Evolutionary conservation across 2,797 vertebrate species (phyloP), one percentile per base, ranked within the genome.

Genomic region (Capromys pilorides): DNA sequence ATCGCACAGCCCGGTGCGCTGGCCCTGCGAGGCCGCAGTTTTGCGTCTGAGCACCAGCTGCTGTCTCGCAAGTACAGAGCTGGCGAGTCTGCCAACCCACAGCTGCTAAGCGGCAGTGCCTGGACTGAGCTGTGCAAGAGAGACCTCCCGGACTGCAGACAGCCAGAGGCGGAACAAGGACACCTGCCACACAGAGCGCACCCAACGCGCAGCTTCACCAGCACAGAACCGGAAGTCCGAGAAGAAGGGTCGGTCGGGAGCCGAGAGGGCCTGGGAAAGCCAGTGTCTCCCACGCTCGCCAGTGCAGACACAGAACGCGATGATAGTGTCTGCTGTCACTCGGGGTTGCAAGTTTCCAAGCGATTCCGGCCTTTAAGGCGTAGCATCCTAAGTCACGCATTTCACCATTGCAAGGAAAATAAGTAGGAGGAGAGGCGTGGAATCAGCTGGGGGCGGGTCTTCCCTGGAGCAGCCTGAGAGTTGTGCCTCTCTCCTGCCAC

Each of bases 401-500:
- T 75, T 86, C 14, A 64, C 41, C 82, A 67, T 18, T 10, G 33
- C 7, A 39, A 19, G 33, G 13, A 75, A 51, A 88, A 49, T 80
- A 69, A 62, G 7, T 51, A 87, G 81, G 5, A 22, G 41, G 2
- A 66, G 5, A 22, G 41, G 1, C 73, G 91, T 2, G 64, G 51
- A 62, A 75, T 59, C 77, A 81, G 91, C 24, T 66, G 2, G 69
- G 12, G 54, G 39, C 71, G 4, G 4, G 6, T 1, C 11, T 22
- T 39, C 22, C 39, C 39, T 12, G 33, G 6, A 8, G 12, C 31
- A 1, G 49, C 51, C 64, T 41, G 39, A 19, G 66, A 67, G 31
- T 78, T 62, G 71, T 77, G 69, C 57, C 83, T 67, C 85, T 86
- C 75, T 79, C 80, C 77, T 84, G 93, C 92, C 93, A 73, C 77